Conservation (phyloP, 2,797 vertebrate species). For the Neostethus bicornis region DNA sequence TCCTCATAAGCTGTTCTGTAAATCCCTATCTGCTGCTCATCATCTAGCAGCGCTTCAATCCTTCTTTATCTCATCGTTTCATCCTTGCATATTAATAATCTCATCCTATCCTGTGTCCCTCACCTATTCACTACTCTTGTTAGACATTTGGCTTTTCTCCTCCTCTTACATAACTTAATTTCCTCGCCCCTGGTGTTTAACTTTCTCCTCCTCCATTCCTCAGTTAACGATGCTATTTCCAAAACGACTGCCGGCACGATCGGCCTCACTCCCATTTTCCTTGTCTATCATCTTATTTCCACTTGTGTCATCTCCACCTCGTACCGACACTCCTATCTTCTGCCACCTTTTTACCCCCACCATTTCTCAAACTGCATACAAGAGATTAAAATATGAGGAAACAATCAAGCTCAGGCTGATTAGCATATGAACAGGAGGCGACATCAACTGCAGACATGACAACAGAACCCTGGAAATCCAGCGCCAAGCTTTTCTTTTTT, state of each 20-base stretch:
- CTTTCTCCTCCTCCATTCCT: constrained; percentile 27
- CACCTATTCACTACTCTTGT: constrained; percentile 24
- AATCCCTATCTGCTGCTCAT: constrained; percentile 40
- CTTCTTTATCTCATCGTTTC: constrained; percentile 38
- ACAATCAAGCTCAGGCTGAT: constrained; percentile 80
- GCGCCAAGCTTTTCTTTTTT: constrained; percentile 42
- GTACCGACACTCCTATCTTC: constrained; percentile 36
- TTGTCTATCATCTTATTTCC: constrained; percentile 40
- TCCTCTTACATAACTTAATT: constrained; percentile 25
- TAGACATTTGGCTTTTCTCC: constrained; percentile 44
- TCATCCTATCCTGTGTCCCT: constrained; percentile 21
- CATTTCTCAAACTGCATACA: constrained; percentile 42
- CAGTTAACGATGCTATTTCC: constrained; percentile 20
- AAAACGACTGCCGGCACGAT: constrained; percentile 10
- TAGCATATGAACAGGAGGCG: constrained; percentile 81
- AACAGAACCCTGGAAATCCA: constrained; percentile 76
- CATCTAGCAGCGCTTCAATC: constrained; percentile 26
- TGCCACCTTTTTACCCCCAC: constrained; percentile 22
- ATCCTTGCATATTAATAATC: constrained; percentile 51
- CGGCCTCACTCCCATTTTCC: constrained; percentile 35
- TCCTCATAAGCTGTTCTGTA: constrained; percentile 35
- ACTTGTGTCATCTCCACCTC: constrained; percentile 51
- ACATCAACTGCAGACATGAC: constrained; percentile 62
- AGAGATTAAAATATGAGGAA: constrained; percentile 85
- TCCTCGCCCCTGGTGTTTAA: constrained; percentile 14